Evolutionary conservation across 2,888 invertebrate species (phyloP).

Genomic region (Noctua janthina): DNA sequence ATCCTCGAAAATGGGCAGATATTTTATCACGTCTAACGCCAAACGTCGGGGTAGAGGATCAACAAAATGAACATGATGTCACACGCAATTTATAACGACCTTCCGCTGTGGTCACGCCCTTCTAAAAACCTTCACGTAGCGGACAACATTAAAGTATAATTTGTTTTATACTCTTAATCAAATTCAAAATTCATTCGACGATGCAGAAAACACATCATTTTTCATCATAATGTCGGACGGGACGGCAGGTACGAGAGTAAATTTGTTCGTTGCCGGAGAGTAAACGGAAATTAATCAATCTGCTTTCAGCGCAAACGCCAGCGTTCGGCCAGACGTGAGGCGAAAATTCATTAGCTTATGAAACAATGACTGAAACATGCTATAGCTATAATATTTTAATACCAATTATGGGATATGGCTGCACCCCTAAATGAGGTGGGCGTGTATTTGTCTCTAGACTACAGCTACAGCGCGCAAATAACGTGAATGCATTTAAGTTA

Average conservation of each 20-base stretch:
- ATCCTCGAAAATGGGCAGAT: constrained; percentile 21
- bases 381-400: constrained; percentile 44
- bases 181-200: constrained; percentile 54
- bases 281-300: constrained; percentile 82
- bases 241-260: constrained; percentile 64
- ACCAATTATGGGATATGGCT: constrained; percentile 40
- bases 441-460: constrained; percentile 43
- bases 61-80: constrained; percentile 60
- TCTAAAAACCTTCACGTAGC: constrained; percentile 62
- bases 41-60: constrained; percentile 43
- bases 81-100: constrained; percentile 60
- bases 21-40: constrained; percentile 41
- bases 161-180: constrained; percentile 57
- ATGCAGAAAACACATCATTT: constrained; percentile 62
- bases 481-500: constrained; percentile 72
- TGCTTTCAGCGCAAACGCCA: constrained; percentile 71
- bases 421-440: constrained; percentile 36
- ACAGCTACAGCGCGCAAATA: constrained; percentile 68
- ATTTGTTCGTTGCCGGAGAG: constrained; percentile 71
- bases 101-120: constrained; percentile 63
- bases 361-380: constrained; percentile 50
- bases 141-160: constrained; percentile 56
- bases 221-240: constrained; percentile 60
- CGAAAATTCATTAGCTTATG: constrained; percentile 61
- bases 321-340: constrained; percentile 62